Evolutionary conservation across 2,888 invertebrate genomes (phyloP).

Genomic region (Megamerina dolium): DNA sequence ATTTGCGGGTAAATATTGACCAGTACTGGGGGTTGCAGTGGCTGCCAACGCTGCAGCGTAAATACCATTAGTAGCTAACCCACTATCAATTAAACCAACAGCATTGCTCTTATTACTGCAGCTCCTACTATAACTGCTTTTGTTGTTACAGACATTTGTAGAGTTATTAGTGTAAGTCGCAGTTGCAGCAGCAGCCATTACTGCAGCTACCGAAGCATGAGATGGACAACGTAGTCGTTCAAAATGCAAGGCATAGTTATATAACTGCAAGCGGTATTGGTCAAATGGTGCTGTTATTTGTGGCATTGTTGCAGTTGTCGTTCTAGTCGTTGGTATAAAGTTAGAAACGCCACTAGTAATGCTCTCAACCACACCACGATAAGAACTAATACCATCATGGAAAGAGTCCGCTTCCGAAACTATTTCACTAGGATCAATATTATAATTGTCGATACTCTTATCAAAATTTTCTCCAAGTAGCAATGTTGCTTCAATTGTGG

Average conservation of each 20-base stretch:
- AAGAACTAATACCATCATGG: background rate
- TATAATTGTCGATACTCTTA: too few relatives aligned
- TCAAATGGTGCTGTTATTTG: slow-evolving; percentile 46
- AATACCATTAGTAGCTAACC: slow-evolving; percentile 34
- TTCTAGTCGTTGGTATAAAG: too few relatives aligned
- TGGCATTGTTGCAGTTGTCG: background rate
- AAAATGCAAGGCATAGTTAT: slow-evolving; percentile 77
- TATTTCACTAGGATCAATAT: too few relatives aligned
- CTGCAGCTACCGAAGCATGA: slow-evolving; percentile 21
- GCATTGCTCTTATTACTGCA: too few relatives aligned
- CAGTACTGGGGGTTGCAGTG: slow-evolving; percentile 3
- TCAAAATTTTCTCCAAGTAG: too few relatives aligned
- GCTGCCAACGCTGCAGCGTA: slow-evolving; percentile 30
- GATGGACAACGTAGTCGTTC: slow-evolving; percentile 63
- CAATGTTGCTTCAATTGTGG: too few relatives aligned
- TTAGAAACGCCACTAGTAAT: background rate
- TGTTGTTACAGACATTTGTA: too few relatives aligned
- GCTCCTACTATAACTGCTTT: too few relatives aligned
- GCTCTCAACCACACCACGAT: background rate
- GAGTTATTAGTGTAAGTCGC: slow-evolving; percentile 20
- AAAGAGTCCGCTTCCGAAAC: background rate
- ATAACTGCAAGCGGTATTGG: slow-evolving; percentile 77
- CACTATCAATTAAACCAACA: slow-evolving; percentile 2
- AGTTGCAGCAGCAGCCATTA: slow-evolving; percentile 24
- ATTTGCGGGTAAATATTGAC: slow-evolving; percentile 35